Base-by-base conservation (phyloP, 2,797 vertebrate species). In the Hyperoplus immaculatus region DNA sequence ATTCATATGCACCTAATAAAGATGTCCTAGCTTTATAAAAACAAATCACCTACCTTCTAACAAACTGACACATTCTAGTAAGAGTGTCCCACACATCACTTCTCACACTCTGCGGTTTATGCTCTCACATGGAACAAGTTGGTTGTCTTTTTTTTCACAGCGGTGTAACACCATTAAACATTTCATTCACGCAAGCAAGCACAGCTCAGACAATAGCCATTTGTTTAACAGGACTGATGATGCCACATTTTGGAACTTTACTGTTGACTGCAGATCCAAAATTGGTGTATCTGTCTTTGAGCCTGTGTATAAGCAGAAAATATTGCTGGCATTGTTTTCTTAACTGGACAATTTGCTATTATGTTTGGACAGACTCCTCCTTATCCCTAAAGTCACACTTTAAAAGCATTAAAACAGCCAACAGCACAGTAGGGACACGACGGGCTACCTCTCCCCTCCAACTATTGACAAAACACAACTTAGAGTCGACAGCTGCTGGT, bases 381-480 rank as follows among this genome's bases (percentile, higher is more conserved):
- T 76, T 77, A 71, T 74, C 72, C 76, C 88, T 85, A 86, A 57
- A 90, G 83, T 91, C 78, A 83, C 82, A 92, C 84, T 92, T 92
- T 93, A 92, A 90, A 93, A 70, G 67, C 86, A 88, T 89, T 93
- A 90, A 92, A 91, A 90, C 88, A 84, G 85, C 89, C 86, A 87
- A 90, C 90, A 92, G 83, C 69, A 7, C 77, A 69, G 77, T 73
- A 71, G 72, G 78, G 89, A 87, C 54, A 59, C 63, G 46, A 67
- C 79, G 64, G 73, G 45, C 80, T 87, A 78, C 76, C 81, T 81
- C 69, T 88, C 62, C 77, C 90, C 81, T 86, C 72, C 84, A 93
- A 93, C 90, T 93, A 92, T 87, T 90, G 89, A 91, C 87, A 86
- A 90, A 93, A 88, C 84, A 90, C 86, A 87, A 89, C 72, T 82